phyloP scores from a whole-genome alignment of 2,113 vertebrate genomes.

The Trematomus loennbergii region DNA sequence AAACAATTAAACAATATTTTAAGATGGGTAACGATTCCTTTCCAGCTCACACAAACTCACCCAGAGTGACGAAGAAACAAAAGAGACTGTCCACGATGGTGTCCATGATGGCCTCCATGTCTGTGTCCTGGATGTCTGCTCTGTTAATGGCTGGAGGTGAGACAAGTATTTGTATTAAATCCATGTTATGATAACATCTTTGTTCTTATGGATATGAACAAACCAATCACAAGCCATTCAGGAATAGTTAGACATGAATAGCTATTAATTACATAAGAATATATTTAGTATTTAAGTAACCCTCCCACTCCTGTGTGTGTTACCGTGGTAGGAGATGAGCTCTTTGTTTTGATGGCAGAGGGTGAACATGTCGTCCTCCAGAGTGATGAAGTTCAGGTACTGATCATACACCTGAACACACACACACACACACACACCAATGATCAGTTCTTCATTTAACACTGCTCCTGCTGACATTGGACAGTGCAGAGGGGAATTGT shows the following conservation, averaged over 20 bases:
- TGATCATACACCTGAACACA: slow-evolving; percentile 95
- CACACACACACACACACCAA: neutral
- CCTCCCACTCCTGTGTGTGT: slow-evolving; percentile 41
- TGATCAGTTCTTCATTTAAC: too few relatives aligned
- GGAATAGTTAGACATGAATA: neutral
- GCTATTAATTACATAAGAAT: too few relatives aligned
- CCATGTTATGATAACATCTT: too few relatives aligned
- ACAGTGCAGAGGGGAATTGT: too few relatives aligned
- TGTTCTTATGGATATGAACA: neutral
- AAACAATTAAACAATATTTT: too few relatives aligned
- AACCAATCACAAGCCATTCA: neutral
- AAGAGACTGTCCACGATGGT: slow-evolving; percentile 98
- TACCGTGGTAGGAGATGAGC: slow-evolving; percentile 96
- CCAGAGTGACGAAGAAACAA: slow-evolving; percentile 98
- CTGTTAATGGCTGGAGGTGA: slow-evolving; percentile 89
- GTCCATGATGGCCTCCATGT: slow-evolving; percentile 99
- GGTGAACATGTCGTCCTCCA: slow-evolving; percentile 99
- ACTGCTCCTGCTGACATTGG: too few relatives aligned
- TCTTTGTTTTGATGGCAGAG: slow-evolving; percentile 98
- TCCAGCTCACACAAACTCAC: slow-evolving; percentile 88
- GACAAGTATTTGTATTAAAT: neutral
- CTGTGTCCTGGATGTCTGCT: slow-evolving; percentile 95
- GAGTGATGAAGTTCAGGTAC: slow-evolving; percentile 99
- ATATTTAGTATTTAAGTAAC: too few relatives aligned
- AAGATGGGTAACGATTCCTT: too few relatives aligned